These are phyloP conservation scores for Cryptoblepharus egeriae DNA, from an alignment of 2,797 vertebrate species.

Conservation along the genomic window DNA sequence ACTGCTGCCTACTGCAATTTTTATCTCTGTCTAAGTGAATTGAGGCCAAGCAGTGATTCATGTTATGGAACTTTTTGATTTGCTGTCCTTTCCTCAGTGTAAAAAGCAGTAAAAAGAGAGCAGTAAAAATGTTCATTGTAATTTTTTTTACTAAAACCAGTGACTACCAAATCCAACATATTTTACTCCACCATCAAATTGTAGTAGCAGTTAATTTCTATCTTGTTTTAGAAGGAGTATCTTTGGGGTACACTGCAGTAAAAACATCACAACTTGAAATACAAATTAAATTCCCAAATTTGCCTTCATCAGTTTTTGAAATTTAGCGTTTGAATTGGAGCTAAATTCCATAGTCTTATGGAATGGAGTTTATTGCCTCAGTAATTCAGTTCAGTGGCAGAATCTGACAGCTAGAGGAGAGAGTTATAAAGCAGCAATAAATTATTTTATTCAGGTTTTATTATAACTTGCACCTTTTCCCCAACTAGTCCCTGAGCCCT, in stretches of 20 bases:
- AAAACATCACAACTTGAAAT: conserved; percentile 39
- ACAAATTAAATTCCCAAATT: conserved; percentile 32
- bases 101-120: conserved; percentile 36
- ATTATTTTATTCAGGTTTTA: conserved; percentile 18
- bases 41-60: conserved; percentile 37
- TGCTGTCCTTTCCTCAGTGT: conserved; percentile 36
- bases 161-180: not conserved
- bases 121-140: conserved; percentile 4
- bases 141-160: not conserved
- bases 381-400: not conserved
- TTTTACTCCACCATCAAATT: conserved; percentile 7
- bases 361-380: conserved; percentile 22
- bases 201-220: conserved; percentile 25
- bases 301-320: conserved; percentile 28
- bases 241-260: conserved; percentile 7
- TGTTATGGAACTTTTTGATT: conserved; percentile 30
- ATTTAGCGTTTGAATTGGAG: conserved; percentile 27
- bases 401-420: conserved; percentile 29
- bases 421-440: conserved; percentile 21
- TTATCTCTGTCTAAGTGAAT: conserved; percentile 20
- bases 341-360: not conserved
- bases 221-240: not conserved
- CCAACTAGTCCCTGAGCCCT: not conserved
- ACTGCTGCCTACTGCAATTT: conserved; percentile 16
- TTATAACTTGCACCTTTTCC: not conserved